These are phyloP conservation scores for Cyanoramphus novaezelandiae DNA, from an alignment of 2,113 vertebrate species.

Conservation along the genomic window DNA sequence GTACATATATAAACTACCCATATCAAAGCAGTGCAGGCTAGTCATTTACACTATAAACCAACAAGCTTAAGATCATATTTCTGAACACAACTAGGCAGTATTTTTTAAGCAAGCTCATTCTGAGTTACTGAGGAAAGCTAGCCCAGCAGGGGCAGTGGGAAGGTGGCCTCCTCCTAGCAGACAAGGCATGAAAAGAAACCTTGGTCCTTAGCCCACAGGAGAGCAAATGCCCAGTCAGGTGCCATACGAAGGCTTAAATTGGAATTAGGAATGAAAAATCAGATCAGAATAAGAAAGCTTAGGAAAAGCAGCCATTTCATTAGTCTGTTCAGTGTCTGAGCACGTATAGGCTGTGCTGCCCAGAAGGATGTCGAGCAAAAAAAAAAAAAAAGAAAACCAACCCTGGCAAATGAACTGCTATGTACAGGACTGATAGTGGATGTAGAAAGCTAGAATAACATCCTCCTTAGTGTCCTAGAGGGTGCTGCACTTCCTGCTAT, in stretches of 20 bases:
- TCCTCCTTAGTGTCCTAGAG: not conserved
- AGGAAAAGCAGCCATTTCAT: not conserved
- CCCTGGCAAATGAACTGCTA: not conserved
- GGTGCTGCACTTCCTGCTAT: not conserved
- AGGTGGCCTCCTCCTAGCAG: not conserved
- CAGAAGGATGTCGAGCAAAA: not conserved
- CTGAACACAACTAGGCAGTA: not conserved
- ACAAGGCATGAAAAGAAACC: not conserved
- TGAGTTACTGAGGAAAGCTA: not conserved
- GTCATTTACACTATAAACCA: not conserved
- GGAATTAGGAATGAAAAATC: not conserved
- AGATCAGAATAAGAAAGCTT: not conserved
- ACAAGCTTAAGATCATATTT: not conserved
- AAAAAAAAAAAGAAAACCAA: not conserved
- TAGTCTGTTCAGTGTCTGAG: not conserved
- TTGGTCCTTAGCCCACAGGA: not conserved
- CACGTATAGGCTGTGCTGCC: fast-evolving
- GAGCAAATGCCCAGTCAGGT: not conserved
- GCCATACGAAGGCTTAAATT: not conserved
- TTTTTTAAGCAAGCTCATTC: not conserved
- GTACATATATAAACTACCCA: not conserved
- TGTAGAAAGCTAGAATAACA: not conserved
- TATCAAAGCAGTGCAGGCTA: not conserved
- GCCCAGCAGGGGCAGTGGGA: not conserved
- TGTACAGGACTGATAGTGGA: not conserved